Percentiles rank a stretch among this genome's conserved stretches.
phyloP scores from a whole-genome alignment of 2,888 invertebrate genomes.

The Hoplodrina blanda region DNA sequence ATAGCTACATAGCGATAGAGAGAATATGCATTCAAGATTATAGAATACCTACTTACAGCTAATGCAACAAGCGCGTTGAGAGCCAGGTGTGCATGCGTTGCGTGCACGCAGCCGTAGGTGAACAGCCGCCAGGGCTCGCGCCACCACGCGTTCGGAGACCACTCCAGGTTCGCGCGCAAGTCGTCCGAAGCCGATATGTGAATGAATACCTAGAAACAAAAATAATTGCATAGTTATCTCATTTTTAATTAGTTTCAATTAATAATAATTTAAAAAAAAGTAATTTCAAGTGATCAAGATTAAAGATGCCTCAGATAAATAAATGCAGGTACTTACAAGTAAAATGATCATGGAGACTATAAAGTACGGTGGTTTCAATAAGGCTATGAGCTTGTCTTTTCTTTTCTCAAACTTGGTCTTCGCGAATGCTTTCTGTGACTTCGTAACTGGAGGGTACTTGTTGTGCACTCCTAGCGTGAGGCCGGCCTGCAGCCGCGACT shows the following conservation, averaged over 20 bases:
- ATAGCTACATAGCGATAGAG: neutral
- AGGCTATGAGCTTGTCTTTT: slow-evolving; percentile 78
- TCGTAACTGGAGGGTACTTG: slow-evolving; percentile 65
- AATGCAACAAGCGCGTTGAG: slow-evolving; percentile 91
- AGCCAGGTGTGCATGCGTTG: slow-evolving; percentile 93
- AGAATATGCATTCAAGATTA: neutral
- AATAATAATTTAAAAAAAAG: neutral
- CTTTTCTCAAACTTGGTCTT: slow-evolving; percentile 80
- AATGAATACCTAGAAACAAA: slow-evolving; percentile 72
- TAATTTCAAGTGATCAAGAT: slow-evolving; percentile 1
- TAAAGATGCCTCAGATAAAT: neutral
- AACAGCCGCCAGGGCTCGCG: slow-evolving; percentile 94
- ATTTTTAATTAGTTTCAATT: too few species aligned
- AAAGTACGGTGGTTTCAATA: slow-evolving; percentile 83
- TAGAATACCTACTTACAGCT: slow-evolving; percentile 74
- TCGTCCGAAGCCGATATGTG: slow-evolving; percentile 72
- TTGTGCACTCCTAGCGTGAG: slow-evolving; percentile 78
- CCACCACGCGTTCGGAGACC: slow-evolving; percentile 87
- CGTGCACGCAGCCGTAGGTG: slow-evolving; percentile 95
- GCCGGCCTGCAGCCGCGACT: slow-evolving; percentile 77
- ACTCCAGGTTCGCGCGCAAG: slow-evolving; percentile 75
- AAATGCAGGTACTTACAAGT: slow-evolving; percentile 77
- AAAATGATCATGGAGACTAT: slow-evolving; percentile 81
- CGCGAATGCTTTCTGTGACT: slow-evolving; percentile 58
- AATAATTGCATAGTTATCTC: neutral